phyloP scores from a whole-genome alignment of 2,113 vertebrate genomes.

The Cavia porcellus region DNA sequence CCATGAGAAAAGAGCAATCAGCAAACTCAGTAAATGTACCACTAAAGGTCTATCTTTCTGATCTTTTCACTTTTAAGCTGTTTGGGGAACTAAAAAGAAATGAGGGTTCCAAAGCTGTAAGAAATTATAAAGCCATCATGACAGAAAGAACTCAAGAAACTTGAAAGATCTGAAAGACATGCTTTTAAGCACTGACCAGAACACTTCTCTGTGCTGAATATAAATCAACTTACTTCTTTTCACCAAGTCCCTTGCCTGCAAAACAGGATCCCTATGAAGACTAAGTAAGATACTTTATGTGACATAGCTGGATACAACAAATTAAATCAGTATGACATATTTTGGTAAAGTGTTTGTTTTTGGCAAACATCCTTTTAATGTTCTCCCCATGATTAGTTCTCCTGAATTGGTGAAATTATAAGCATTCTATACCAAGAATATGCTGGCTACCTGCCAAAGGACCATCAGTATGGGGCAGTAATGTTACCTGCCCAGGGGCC shows the following conservation, averaged over 20 bases:
- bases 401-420: neutral
- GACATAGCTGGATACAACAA: neutral
- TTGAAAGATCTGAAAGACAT: neutral
- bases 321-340: neutral
- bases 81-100: neutral
- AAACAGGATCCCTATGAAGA: neutral
- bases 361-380: neutral
- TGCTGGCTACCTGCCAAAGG: neutral
- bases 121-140: neutral
- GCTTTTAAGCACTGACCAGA: neutral
- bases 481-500: neutral
- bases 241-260: neutral
- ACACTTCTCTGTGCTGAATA: neutral
- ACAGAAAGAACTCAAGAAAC: neutral
- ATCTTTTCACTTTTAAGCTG: neutral
- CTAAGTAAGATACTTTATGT: neutral
- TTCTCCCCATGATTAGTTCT: neutral
- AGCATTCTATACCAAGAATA: neutral
- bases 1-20: conserved; percentile 9
- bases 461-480: neutral
- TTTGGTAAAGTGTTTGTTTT: neutral
- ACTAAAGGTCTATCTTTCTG: neutral
- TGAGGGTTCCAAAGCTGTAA: neutral
- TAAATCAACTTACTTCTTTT: neutral
- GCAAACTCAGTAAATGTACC: neutral